phyloP scores from a whole-genome alignment of 2,113 vertebrate species.

The crab-eating macaque (Macaca fascicularis) region T2T-MFA8v1.1 NC_088378.1:170165501-170166000 shows the following conservation, averaged over 20 bases:
- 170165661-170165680: neutral
- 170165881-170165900: neutral
- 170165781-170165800: neutral
- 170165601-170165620: conserved; percentile 87
- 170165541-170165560: conserved; percentile 79
- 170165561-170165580: conserved; percentile 90
- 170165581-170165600: conserved; percentile 96
- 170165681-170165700: neutral
- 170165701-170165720: neutral
- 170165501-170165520: conserved; percentile 86
- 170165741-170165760: neutral
- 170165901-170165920: neutral
- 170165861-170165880: neutral
- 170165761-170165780: neutral
- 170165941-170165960: neutral
- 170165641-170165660: conserved; percentile 90
- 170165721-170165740: neutral
- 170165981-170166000: neutral
- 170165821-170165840: neutral
- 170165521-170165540: conserved; percentile 89
- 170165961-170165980: neutral
- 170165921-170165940: neutral
- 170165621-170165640: conserved; percentile 82
- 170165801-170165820: neutral
- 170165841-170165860: neutral